Percentiles rank a stretch among this genome's conserved stretches.
These are phyloP conservation scores for Hyalella azteca DNA, from an alignment of 2,888 invertebrate genomes.

Conservation along the genomic window DNA sequence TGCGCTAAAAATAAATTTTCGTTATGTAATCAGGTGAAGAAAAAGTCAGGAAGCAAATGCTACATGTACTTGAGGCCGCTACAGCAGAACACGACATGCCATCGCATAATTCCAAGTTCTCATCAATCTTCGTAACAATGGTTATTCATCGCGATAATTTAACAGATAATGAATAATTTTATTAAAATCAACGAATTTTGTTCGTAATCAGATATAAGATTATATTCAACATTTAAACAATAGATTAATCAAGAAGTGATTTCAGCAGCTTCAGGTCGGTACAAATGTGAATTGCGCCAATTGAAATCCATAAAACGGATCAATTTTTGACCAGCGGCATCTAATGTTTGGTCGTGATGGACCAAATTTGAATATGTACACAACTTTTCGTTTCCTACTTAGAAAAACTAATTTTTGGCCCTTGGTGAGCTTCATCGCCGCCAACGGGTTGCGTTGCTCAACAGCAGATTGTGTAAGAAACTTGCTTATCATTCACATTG, in stretches of 20 bases:
- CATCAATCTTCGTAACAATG: background rate
- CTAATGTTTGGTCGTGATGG: background rate
- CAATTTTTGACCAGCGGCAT: background rate
- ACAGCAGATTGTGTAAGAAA: slow-evolving; percentile 9
- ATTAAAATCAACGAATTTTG: too few species aligned
- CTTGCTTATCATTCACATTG: background rate
- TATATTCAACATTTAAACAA: too few species aligned
- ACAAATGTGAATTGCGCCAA: too few species aligned
- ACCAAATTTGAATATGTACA: slow-evolving; percentile 1
- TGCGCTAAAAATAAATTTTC: too few species aligned
- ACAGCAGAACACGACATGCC: slow-evolving; percentile 8
- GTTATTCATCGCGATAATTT: too few species aligned
- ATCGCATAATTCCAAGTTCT: background rate
- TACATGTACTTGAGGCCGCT: slow-evolving; percentile 17
- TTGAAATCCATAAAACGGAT: slow-evolving; percentile 6
- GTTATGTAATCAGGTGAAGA: background rate
- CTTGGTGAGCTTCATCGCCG: background rate
- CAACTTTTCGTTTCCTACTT: too few species aligned
- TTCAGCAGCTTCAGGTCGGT: too few species aligned
- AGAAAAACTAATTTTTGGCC: background rate
- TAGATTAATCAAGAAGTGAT: too few species aligned
- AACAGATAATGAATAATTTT: too few species aligned
- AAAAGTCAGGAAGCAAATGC: slow-evolving; percentile 18
- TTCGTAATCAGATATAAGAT: too few species aligned
- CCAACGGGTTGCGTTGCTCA: too few species aligned